Base-by-base conservation (phyloP, 1,140 invertebrate species). In the Zeugodacus cucurbitae region DNA sequence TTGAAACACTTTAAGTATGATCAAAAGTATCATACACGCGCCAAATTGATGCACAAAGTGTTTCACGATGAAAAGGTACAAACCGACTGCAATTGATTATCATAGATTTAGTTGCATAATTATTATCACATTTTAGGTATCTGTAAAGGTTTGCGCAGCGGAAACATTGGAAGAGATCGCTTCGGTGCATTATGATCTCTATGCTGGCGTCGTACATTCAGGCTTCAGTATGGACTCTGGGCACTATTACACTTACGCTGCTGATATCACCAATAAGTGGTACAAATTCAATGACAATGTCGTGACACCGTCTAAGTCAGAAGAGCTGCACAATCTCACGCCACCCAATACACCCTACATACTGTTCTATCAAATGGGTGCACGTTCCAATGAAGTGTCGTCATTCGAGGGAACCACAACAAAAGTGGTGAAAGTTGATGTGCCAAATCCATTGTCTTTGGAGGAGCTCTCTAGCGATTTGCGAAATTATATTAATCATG, bases 211-310 rank as follows among this genome's bases (percentile, higher is more conserved):
- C 0, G 96, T 98, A 0, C 97, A 98, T 92, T 96, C 96, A 1
- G 97, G 97, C 3, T 95, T 95, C 20, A 97, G 96, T 62, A 95
- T 97, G 89, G 97, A 98, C 91, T 96, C 96, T 7, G 97, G 97
- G 0, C 97, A 98, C 92, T 98, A 98, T 91, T 97, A 97, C 90
- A 97, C 97, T 0, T 96, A 97, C 90, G 97, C 96, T 0, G 95
- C 96, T 44, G 96, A 97, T 91, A 94, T 95, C 32, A 94, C 95
- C 2, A 94, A 94, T 89, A 96, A 96, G 94, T 98, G 97, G 97
- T 97, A 96, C 91, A 95, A 96, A 89, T 98, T 97, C 90, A 97
- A 98, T 90, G 97, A 98, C 89, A 96, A 95, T 87, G 93, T 94
- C 3, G 97, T 98, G 0, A 95, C 95, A 0, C 93, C 93, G 32